phyloP scores from a whole-genome alignment of 2,113 vertebrate genomes.

The Gopherus evgoodei region DNA sequence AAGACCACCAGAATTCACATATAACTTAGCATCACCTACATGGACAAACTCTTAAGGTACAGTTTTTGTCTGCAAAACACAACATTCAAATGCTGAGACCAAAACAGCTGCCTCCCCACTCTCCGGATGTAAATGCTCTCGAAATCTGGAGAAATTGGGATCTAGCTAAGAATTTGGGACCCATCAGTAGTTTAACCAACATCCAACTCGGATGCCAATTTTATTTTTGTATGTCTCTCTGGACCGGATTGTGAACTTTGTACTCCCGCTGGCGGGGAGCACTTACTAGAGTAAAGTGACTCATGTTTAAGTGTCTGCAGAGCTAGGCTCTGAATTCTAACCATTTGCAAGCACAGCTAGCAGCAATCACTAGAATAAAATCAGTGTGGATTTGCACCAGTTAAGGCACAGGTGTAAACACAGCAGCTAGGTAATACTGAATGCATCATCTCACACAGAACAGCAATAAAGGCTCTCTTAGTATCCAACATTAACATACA shows the following conservation, averaged over 20 bases:
- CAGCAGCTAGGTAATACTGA: not conserved
- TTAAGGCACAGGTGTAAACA: not conserved
- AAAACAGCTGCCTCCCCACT: rapidly evolving
- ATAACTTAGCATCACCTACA: not conserved
- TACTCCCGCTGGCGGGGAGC: rapidly evolving
- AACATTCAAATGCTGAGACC: rapidly evolving
- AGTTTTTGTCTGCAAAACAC: not conserved
- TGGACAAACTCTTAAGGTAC: not conserved
- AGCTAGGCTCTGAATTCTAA: not conserved
- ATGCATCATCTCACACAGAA: not conserved
- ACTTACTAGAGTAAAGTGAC: not conserved
- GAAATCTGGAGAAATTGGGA: not conserved
- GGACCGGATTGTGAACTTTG: rapidly evolving
- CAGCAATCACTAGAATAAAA: not conserved
- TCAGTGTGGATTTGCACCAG: not conserved
- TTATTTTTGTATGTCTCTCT: not conserved
- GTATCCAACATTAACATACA: rapidly evolving
- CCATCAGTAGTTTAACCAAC: not conserved
- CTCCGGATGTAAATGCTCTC: not conserved
- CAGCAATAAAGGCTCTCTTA: not conserved
- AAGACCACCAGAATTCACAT: not conserved
- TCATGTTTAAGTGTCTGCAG: not conserved
- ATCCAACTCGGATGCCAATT: not conserved
- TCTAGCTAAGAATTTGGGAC: not conserved
- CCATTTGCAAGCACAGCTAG: not conserved